Conservation (phyloP, 2,888 invertebrate genomes). For the Acrocera orbiculus region DNA sequence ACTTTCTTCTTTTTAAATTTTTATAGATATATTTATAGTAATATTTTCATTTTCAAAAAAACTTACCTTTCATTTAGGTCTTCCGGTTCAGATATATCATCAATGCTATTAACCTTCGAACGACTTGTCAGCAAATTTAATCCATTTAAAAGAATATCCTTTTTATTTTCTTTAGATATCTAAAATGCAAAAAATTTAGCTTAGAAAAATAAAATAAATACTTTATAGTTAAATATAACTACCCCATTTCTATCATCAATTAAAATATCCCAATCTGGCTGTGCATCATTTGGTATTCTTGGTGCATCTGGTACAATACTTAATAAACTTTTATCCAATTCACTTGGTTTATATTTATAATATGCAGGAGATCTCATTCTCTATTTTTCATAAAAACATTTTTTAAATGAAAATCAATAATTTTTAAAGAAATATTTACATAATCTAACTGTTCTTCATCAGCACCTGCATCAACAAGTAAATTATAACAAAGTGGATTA, state of each 20-base stretch:
- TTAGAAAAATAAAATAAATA: not conserved
- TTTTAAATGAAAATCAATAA: not conserved
- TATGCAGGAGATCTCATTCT: constrained; percentile 66
- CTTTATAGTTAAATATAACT: not conserved
- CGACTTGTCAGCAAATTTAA: constrained; percentile 10
- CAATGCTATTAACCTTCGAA: constrained; percentile 18
- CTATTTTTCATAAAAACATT: constrained; percentile 33
- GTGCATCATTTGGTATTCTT: constrained; percentile 50
- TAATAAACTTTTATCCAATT: constrained; percentile 56
- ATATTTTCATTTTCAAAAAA: no score
- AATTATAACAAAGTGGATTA: constrained; percentile 56
- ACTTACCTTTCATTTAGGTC: constrained; percentile 13
- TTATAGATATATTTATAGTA: no score
- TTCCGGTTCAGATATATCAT: constrained; percentile 27
- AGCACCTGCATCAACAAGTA: constrained; percentile 63
- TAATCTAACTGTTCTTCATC: constrained; percentile 70
- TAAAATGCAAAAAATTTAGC: no score
- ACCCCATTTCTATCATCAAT: constrained; percentile 32
- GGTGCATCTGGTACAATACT: constrained; percentile 65
- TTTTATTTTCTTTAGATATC: no score
- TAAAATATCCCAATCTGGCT: constrained; percentile 35
- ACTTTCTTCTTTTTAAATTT: not conserved
- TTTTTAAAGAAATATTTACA: constrained; percentile 37
- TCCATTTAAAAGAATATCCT: constrained; percentile 19
- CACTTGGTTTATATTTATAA: constrained; percentile 56